Conservation (phyloP, 2,888 invertebrate genomes). For the Epinotia nisella region DNA sequence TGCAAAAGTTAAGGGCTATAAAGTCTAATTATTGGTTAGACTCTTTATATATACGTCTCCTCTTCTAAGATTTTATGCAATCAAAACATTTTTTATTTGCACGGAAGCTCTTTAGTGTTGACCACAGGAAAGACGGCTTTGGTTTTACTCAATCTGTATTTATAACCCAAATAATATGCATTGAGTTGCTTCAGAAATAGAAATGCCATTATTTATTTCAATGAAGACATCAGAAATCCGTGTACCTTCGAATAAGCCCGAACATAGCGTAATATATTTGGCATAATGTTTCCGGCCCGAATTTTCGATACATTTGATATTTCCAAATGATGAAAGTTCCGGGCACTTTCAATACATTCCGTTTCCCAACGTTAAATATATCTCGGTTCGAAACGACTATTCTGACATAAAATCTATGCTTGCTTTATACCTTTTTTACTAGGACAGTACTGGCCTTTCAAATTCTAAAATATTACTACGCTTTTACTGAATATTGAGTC, state of each 20-base stretch:
- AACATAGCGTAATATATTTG: slow-evolving; percentile 23
- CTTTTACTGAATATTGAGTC: slow-evolving; percentile 25
- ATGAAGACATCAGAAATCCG: slow-evolving; percentile 4
- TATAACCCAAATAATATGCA: too few species aligned
- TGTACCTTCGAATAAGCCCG: slow-evolving; percentile 4
- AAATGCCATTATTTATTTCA: not conserved
- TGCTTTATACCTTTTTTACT: not conserved
- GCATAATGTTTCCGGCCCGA: slow-evolving; percentile 27
- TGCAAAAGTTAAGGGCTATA: too few species aligned
- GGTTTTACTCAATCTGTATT: too few species aligned
- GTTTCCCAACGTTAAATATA: slow-evolving; percentile 1
- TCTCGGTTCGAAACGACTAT: slow-evolving; percentile 1
- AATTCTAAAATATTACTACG: slow-evolving; percentile 23
- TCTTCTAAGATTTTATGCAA: too few species aligned
- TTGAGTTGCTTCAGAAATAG: too few species aligned
- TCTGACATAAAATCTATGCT: not conserved
- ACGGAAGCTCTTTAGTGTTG: too few species aligned
- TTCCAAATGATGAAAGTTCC: slow-evolving; percentile 31
- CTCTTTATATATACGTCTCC: too few species aligned
- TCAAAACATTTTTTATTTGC: too few species aligned
- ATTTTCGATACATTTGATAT: slow-evolving; percentile 35
- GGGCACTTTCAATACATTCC: slow-evolving; percentile 29
- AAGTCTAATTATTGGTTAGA: too few species aligned
- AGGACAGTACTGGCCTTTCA: not conserved
- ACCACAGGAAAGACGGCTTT: too few species aligned